Conservation (phyloP, 2,888 invertebrate species). For the Hyposoter didymator region DNA sequence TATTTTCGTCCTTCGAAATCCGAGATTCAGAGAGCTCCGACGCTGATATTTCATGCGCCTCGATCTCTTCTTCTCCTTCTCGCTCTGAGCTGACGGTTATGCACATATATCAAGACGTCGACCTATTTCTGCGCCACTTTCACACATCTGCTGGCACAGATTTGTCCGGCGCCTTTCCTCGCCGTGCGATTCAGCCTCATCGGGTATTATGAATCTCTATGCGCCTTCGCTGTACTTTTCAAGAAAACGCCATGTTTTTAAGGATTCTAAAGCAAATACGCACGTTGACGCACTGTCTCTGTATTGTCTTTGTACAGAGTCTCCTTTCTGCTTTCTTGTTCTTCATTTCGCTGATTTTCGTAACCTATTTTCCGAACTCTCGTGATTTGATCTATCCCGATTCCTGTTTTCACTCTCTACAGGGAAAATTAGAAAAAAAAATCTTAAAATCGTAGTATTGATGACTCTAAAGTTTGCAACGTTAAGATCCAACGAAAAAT, state of each 20-base stretch:
- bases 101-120: constrained; percentile 67
- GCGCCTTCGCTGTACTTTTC: not conserved
- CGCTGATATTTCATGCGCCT: constrained; percentile 26
- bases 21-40: constrained; percentile 59
- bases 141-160: constrained; percentile 71
- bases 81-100: constrained; percentile 36
- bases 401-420: not conserved
- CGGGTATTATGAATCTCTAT: constrained; percentile 16
- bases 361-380: not conserved
- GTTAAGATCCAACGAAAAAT: no score
- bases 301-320: not conserved
- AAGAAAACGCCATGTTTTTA: not conserved
- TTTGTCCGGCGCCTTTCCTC: constrained; percentile 63
- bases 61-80: constrained; percentile 3
- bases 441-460: not conserved
- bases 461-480: no score
- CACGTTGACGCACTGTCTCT: not conserved
- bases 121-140: constrained; percentile 71
- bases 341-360: not conserved
- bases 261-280: not conserved
- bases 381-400: not conserved
- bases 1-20: constrained; percentile 53
- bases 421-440: not conserved
- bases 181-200: constrained; percentile 29
- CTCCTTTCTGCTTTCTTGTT: not conserved